Conservation (phyloP, 2,113 vertebrate genomes). For the Benitochromis conjunctus region DNA sequence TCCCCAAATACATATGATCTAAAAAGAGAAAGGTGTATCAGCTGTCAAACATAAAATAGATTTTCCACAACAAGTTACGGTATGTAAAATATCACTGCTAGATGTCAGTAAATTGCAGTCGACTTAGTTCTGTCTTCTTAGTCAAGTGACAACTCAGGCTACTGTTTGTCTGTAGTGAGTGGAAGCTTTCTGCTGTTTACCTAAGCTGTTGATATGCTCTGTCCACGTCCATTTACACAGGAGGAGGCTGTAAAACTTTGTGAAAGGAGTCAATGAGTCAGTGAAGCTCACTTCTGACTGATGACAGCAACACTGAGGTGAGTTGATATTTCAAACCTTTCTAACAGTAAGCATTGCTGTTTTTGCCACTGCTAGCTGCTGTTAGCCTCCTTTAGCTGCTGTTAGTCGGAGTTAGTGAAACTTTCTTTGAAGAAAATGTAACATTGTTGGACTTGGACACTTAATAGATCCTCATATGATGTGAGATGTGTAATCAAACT, state of each 20-base stretch:
- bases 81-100: neutral
- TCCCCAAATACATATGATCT: constrained; percentile 99
- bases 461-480: neutral
- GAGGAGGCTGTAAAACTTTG: neutral
- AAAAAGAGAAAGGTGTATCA: neutral
- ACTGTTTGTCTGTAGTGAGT: neutral
- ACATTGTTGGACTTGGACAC: neutral
- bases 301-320: neutral
- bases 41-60: neutral
- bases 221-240: neutral
- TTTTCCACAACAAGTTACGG: neutral
- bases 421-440: neutral
- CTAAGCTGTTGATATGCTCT: neutral
- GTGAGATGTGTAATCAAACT: neutral
- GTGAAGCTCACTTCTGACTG: neutral
- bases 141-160: neutral
- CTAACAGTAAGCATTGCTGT: neutral
- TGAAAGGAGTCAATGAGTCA: neutral
- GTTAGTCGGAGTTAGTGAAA: neutral
- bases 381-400: neutral
- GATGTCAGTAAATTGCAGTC: neutral
- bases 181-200: neutral
- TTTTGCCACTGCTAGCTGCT: neutral
- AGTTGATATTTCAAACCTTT: neutral
- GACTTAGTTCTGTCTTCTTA: neutral